Evolutionary conservation across 1,140 invertebrate species (phyloP).

Genomic region (Zaprionus vittiger): DNA sequence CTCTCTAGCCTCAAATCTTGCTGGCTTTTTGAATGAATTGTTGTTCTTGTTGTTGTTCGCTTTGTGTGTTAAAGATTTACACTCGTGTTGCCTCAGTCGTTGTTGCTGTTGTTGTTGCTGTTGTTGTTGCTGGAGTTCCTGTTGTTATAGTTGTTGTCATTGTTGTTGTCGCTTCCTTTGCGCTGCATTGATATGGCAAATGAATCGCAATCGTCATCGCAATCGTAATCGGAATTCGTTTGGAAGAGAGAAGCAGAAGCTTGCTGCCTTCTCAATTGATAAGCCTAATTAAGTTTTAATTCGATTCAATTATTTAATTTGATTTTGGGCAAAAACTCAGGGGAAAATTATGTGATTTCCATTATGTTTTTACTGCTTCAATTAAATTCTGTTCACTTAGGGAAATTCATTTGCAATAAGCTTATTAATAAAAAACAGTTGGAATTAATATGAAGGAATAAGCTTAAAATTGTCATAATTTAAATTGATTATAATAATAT

Average conservation of each 20-base stretch:
- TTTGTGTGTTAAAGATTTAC: slow-evolving; percentile 49
- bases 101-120: slow-evolving; percentile 19
- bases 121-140: slow-evolving; percentile 23
- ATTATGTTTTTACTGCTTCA: neutral
- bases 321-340: neutral
- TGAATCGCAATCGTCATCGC: neutral
- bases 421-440: too few relatives aligned
- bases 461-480: too few relatives aligned
- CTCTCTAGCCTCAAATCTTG: neutral
- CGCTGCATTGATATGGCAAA: slow-evolving; percentile 67
- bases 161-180: slow-evolving; percentile 37
- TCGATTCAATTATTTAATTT: slow-evolving; percentile 17
- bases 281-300: slow-evolving; percentile 39
- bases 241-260: slow-evolving; percentile 37
- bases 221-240: slow-evolving; percentile 47
- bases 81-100: slow-evolving; percentile 10
- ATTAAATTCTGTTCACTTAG: neutral
- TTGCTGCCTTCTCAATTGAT: slow-evolving; percentile 56
- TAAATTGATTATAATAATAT: too few relatives aligned
- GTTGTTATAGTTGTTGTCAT: slow-evolving; percentile 20
- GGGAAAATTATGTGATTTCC: neutral
- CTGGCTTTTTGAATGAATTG: slow-evolving; percentile 69
- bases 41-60: slow-evolving; percentile 25
- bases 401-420: neutral
- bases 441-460: too few relatives aligned